These are phyloP conservation scores for Phenganax stokvisi DNA, from an alignment of 92 coral and sea anemone species.

Conservation along the genomic window DNA sequence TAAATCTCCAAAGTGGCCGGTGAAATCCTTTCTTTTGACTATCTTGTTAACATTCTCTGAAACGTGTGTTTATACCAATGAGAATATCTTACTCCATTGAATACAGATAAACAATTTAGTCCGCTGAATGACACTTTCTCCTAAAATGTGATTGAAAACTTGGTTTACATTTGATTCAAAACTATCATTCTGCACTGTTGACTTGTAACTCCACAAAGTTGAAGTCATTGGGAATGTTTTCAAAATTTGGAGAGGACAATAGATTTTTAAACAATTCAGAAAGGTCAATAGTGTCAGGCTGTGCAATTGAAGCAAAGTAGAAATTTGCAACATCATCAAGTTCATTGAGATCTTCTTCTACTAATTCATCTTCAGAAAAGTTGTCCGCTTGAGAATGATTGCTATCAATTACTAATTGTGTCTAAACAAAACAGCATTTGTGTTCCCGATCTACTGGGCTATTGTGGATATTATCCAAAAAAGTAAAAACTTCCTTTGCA, in stretches of 20 bases:
- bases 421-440: not conserved
- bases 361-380: conserved; percentile 20
- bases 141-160: not conserved
- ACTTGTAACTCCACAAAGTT: conserved; percentile 19
- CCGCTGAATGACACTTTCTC: conserved; percentile 1
- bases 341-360: conserved; percentile 11
- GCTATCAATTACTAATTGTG: not conserved
- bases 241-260: conserved; percentile 4
- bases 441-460: not conserved
- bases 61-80: conserved; percentile 28
- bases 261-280: not conserved
- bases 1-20: conserved; percentile 43
- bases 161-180: not conserved
- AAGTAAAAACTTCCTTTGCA: not conserved
- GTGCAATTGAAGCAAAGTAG: not conserved
- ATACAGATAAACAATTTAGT: conserved; percentile 13
- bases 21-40: conserved; percentile 45
- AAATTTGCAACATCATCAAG: conserved; percentile 19
- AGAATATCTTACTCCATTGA: conserved; percentile 36
- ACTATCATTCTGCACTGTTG: not conserved
- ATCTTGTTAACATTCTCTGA: conserved; percentile 25
- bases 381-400: not conserved
- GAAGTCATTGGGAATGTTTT: conserved; percentile 28
- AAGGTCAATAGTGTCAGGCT: not conserved
- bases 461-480: not conserved